phyloP scores from a whole-genome alignment of 2,113 vertebrate species.

The Melanerpes aurifrons region DNA sequence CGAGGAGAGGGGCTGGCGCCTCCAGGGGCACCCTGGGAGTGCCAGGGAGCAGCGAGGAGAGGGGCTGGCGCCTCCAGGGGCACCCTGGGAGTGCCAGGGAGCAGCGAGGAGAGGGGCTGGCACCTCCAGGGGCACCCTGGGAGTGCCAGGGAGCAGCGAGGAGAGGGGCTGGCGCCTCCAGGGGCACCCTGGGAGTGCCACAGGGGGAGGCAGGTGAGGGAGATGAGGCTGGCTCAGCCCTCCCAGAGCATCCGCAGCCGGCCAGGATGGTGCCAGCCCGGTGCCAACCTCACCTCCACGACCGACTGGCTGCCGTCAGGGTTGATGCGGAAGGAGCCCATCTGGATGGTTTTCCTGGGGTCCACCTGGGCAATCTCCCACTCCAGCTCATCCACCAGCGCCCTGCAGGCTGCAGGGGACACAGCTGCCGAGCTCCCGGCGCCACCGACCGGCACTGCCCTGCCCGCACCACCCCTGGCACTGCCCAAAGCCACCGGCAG shows the following conservation, averaged over 20 bases:
- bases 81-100: rapidly evolving
- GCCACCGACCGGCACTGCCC: rapidly evolving
- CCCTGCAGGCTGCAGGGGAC: slow-evolving; percentile 85
- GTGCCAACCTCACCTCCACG: slow-evolving; percentile 82
- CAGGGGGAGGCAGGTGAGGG: neutral
- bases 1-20: neutral
- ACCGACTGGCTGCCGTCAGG: slow-evolving; percentile 95
- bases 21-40: rapidly evolving
- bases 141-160: rapidly evolving
- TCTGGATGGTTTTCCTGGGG: slow-evolving; percentile 93
- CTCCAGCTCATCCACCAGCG: slow-evolving; percentile 94
- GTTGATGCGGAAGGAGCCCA: slow-evolving; percentile 94
- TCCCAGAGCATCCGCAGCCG: neutral
- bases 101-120: too few species aligned
- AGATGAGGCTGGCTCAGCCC: neutral
- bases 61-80: neutral
- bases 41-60: rapidly evolving
- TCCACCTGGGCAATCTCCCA: slow-evolving; percentile 94
- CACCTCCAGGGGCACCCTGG: rapidly evolving
- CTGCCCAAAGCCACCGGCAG: neutral
- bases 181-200: rapidly evolving
- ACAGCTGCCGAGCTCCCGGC: rapidly evolving
- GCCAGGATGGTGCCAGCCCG: too few species aligned
- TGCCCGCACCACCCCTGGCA: neutral
- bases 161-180: neutral